Conservation (phyloP, 2,113 vertebrate genomes). For the Clinocottus analis region DNA sequence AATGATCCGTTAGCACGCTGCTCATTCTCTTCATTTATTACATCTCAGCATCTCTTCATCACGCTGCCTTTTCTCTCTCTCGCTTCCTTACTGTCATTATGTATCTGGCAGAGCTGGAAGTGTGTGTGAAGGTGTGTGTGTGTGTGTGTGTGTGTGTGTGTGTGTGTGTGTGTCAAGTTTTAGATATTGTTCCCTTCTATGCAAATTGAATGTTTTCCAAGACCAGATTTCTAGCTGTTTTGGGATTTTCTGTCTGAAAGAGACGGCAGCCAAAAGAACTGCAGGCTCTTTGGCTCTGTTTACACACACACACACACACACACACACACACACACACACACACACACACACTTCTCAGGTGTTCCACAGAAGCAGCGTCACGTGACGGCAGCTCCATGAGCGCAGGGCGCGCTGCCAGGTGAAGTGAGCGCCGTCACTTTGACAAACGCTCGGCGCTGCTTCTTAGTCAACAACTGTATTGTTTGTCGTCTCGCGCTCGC, state of each 20-base stretch:
- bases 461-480: constrained; percentile 73
- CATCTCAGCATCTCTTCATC: constrained; percentile 15
- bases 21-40: constrained; percentile 9
- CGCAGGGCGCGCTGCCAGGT: constrained; percentile 51
- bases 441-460: constrained; percentile 73
- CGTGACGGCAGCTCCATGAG: constrained; percentile 55
- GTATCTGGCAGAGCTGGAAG: constrained; percentile 22
- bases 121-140: too few relatives aligned
- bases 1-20: constrained; percentile 24
- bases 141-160: neutral
- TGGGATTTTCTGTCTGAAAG: constrained; percentile 30
- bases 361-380: constrained; percentile 38
- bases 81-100: neutral
- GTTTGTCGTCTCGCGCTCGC: constrained; percentile 55
- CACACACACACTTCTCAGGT: constrained; percentile 24
- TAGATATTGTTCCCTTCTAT: constrained; percentile 34
- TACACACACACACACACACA: neutral
- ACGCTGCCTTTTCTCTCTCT: neutral
- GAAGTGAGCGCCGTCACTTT: constrained; percentile 76
- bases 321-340: constrained; percentile 6
- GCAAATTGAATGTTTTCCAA: constrained; percentile 45
- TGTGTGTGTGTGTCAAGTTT: constrained; percentile 25
- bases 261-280: constrained; percentile 45
- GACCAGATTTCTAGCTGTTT: constrained; percentile 27
- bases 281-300: constrained; percentile 40